A percentile compares a stretch with the other conserved stretches of the same genome.
These are phyloP conservation scores for Cabera pusaria DNA, from an alignment of 2,888 invertebrate species.

Conservation along the genomic window DNA sequence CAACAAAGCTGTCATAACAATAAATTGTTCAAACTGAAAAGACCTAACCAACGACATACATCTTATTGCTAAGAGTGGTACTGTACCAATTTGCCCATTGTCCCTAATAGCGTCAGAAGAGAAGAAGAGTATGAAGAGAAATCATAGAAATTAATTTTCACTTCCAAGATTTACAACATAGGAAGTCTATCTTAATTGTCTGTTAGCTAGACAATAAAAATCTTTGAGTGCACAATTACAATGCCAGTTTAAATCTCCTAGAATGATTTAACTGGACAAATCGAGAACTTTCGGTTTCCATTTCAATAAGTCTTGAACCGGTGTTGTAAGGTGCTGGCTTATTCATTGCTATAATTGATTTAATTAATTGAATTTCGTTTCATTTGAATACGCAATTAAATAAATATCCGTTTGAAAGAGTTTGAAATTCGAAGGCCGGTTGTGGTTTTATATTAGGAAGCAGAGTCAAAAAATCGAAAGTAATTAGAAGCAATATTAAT, in stretches of 20 bases:
- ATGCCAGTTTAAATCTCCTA: conserved; percentile 5
- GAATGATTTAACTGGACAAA: conserved; percentile 8
- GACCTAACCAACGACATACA: too few relatives aligned
- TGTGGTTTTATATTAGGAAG: conserved; percentile 22
- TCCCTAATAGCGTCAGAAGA: too few relatives aligned
- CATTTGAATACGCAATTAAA: conserved; percentile 44
- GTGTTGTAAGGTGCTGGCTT: conserved; percentile 35
- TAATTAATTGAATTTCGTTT: conserved; percentile 50
- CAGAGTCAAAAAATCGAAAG: conserved; percentile 13
- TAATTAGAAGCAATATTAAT: too few relatives aligned
- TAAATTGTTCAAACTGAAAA: too few relatives aligned
- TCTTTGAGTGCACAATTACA: neutral
- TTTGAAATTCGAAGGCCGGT: conserved; percentile 18
- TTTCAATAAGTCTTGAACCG: conserved; percentile 22
- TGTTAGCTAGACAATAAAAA: too few relatives aligned
- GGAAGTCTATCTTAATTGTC: too few relatives aligned
- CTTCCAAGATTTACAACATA: too few relatives aligned
- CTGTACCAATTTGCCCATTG: too few relatives aligned
- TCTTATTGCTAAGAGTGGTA: too few relatives aligned
- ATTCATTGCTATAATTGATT: conserved; percentile 45
- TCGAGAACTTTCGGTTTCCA: conserved; percentile 19
- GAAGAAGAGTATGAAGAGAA: too few relatives aligned
- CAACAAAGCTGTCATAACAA: too few relatives aligned
- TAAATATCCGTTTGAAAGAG: conserved; percentile 40
- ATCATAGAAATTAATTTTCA: too few relatives aligned